phyloP scores from a whole-genome alignment of 2,888 invertebrate species.

The Pristionchus japonicus region DNA sequence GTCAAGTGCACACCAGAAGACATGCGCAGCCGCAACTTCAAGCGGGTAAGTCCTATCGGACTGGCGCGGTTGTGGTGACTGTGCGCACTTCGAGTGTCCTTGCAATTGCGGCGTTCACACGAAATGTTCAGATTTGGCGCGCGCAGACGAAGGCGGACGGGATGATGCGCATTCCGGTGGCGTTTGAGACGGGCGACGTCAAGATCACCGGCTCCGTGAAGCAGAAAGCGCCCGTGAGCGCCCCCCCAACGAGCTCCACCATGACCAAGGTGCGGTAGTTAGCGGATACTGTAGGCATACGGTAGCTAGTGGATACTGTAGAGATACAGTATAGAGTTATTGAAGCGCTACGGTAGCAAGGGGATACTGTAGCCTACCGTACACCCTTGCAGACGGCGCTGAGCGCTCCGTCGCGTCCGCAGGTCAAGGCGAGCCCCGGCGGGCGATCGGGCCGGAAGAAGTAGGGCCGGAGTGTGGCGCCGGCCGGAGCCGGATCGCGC shows the following conservation, averaged over 20 bases:
- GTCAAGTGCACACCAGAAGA: conserved; percentile 1
- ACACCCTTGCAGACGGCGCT: too few species aligned
- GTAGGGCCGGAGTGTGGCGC: background rate
- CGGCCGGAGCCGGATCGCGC: background rate
- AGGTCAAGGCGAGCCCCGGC: background rate
- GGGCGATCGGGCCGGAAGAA: background rate
- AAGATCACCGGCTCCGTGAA: background rate
- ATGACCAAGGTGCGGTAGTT: background rate
- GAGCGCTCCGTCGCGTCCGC: too few species aligned
- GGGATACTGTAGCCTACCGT: background rate
- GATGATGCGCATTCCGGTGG: background rate
- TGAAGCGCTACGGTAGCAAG: background rate
- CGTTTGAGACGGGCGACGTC: background rate
- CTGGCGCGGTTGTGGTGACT: background rate
- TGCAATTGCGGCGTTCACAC: background rate
- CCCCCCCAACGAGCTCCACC: background rate
- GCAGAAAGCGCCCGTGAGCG: background rate
- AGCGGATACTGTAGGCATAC: background rate
- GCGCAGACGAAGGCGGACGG: background rate
- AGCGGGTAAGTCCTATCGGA: background rate
- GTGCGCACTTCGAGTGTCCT: background rate
- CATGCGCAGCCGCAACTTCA: background rate
- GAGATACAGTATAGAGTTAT: too few species aligned
- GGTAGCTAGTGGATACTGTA: too few species aligned
- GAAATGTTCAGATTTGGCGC: background rate